These are phyloP conservation scores for Drosophila takahashii DNA, from an alignment of 1,140 invertebrate species.

Conservation along the genomic window DNA sequence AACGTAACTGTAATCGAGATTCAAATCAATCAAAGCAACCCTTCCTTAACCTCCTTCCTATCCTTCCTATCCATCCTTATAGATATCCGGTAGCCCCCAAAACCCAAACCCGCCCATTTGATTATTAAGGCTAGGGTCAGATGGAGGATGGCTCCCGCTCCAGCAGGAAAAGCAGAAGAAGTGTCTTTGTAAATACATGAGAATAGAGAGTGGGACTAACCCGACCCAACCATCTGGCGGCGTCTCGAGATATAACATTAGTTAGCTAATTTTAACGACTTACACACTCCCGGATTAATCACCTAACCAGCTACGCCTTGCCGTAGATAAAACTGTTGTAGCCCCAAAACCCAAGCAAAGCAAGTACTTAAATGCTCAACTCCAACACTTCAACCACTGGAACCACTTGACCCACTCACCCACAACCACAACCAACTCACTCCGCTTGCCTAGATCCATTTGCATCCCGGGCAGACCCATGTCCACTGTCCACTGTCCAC, in stretches of 20 bases:
- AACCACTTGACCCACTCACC: neutral
- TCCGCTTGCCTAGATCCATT: constrained; percentile 21
- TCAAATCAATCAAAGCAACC: constrained; percentile 43
- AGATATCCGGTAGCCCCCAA: neutral
- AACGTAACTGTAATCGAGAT: constrained; percentile 61
- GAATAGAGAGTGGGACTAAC: constrained; percentile 12
- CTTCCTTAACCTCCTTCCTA: constrained; percentile 2
- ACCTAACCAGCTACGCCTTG: constrained; percentile 4
- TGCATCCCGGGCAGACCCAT: neutral
- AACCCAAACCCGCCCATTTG: neutral
- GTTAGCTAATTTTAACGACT: constrained; percentile 68
- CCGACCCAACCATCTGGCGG: constrained; percentile 13
- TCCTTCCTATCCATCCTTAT: constrained; percentile 4
- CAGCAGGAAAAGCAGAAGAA: constrained; percentile 1
- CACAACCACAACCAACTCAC: constrained; percentile 15
- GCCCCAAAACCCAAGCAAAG: neutral
- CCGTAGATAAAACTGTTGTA: constrained; percentile 4
- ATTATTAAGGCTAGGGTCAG: constrained; percentile 31
- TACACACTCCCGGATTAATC: constrained; percentile 26
- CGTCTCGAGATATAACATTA: constrained; percentile 51
- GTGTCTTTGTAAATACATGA: constrained; percentile 55
- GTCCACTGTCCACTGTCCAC: neutral
- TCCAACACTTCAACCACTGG: neutral
- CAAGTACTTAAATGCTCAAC: constrained; percentile 13
- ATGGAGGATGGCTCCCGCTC: constrained; percentile 29